Conservation (phyloP, 2,113 vertebrate genomes). For the Pedetes capensis region DNA sequence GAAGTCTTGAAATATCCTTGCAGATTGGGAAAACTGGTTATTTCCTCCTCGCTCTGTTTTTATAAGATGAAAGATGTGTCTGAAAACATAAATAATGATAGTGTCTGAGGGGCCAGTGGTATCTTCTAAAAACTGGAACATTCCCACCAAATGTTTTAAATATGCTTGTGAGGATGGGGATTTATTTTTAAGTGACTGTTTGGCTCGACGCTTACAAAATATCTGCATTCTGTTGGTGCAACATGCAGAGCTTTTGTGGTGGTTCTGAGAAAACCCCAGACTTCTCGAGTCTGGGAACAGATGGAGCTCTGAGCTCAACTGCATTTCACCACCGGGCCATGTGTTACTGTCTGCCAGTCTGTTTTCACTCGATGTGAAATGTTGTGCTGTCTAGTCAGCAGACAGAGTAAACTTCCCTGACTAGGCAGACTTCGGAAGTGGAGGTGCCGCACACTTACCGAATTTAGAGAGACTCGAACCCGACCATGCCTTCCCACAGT, state of each 20-base stretch:
- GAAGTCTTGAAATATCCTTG: slow-evolving; percentile 26
- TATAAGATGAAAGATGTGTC: background rate
- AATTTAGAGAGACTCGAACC: slow-evolving; percentile 35
- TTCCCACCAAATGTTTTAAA: background rate
- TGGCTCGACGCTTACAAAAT: slow-evolving; percentile 68
- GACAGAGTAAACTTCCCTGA: slow-evolving; percentile 6
- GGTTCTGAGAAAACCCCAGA: slow-evolving; percentile 71
- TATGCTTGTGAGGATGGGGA: slow-evolving; percentile 11
- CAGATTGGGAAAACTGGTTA: background rate
- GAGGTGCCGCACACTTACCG: slow-evolving; percentile 40
- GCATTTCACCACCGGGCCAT: slow-evolving; percentile 73
- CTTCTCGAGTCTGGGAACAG: slow-evolving; percentile 76
- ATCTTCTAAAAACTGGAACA: background rate
- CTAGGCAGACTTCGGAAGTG: slow-evolving; percentile 64
- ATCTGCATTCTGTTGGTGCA: slow-evolving; percentile 64
- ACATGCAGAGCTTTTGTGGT: slow-evolving; percentile 70
- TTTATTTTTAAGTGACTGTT: slow-evolving; percentile 52
- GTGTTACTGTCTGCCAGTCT: slow-evolving; percentile 74
- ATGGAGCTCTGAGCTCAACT: slow-evolving; percentile 79
- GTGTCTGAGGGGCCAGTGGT: background rate
- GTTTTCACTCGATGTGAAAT: slow-evolving; percentile 57
- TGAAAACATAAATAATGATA: slow-evolving; percentile 17
- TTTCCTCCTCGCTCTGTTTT: slow-evolving; percentile 26
- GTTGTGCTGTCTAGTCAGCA: background rate
- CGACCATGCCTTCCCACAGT: background rate